A percentile compares a stretch with the other conserved stretches of the same genome.
These are phyloP conservation scores for Lycocerus yunnanus DNA, from an alignment of 2,888 invertebrate genomes.

Conservation along the genomic window DNA sequence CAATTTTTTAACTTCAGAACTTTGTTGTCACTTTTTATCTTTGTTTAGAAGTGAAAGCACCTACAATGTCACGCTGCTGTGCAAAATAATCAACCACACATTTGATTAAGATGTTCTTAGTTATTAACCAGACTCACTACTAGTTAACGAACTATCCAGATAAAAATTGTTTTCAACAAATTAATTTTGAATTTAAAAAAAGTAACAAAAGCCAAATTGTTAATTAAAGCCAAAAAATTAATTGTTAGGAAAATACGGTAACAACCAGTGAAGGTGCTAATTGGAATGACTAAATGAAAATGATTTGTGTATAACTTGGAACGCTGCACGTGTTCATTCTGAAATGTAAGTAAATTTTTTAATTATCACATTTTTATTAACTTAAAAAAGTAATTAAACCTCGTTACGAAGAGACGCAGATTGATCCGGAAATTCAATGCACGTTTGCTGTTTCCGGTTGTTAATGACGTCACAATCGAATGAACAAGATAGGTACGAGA, in stretches of 20 bases:
- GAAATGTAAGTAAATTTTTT: not conserved
- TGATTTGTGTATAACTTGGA: not conserved
- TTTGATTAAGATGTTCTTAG: conserved; percentile 1
- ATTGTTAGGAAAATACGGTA: not conserved
- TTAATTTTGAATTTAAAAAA: not conserved
- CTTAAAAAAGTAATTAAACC: not conserved
- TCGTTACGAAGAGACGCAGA: not conserved
- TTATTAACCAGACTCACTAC: not conserved
- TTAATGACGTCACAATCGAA: conserved; percentile 18
- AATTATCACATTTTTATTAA: not conserved
- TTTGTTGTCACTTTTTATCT: conserved; percentile 9
- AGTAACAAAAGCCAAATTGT: not conserved
- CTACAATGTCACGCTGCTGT: conserved; percentile 2
- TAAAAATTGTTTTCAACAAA: not conserved
- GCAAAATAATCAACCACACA: not conserved
- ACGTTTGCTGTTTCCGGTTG: conserved; percentile 24
- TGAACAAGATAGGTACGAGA: conserved; percentile 7
- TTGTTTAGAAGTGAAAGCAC: conserved; percentile 24
- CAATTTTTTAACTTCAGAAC: not conserved
- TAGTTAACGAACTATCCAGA: not conserved
- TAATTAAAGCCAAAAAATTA: not conserved
- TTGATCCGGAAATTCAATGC: conserved; percentile 19
- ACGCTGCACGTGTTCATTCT: not conserved
- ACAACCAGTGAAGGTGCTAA: not conserved
- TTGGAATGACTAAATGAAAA: not conserved